Base-by-base conservation (phyloP, 2,797 vertebrate genomes). In the Manis javanica region DNA sequence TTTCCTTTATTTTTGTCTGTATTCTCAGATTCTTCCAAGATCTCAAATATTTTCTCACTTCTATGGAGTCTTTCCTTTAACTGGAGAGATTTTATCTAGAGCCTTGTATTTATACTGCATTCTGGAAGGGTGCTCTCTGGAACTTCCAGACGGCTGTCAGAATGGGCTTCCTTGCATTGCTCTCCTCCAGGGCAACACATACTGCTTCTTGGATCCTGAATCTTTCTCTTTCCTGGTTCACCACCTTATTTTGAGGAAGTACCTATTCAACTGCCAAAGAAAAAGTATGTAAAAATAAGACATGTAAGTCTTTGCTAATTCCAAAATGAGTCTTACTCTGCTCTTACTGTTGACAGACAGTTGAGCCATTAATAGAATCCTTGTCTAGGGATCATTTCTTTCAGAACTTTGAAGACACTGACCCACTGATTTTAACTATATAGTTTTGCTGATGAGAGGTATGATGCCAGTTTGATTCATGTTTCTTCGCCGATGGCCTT, bases 221-320 rank as follows among this genome's bases (percentile, higher is more conserved):
- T 85, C 34, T 81, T 94, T 31, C 24, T 95, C 49, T 68, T 87
- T 92, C 64, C 92, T 84, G 79, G 42, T 37, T 89, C 18, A 57
- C 11, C 13, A 64, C 29, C 51, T 95, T 37, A 68, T 90, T 87
- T 87, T 87, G 4, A 29, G 75, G n/a, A 89, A 46, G 37, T 83
- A 72, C 18, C 84, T 87, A 55, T 75, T 82, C 10, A 77, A 18
- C 24, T 79, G 61, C 72, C 14, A 37, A 57, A 92, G 69, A 78
- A 89, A 82, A 71, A 46, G 21, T 31, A n/a, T 74, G 7, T 66
- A 82, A 68, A 89, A 18, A 78, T 63, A 69, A 64, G 29, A 21
- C 31, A 11, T 6, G 0, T 64, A 59, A 77, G 18, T 77, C 31
- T 78, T 84, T 26, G 5, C 71, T 79, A 75, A 4, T 61, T 87